Percentiles rank a stretch among this genome's conserved stretches.
phyloP scores from a whole-genome alignment of 2,113 vertebrate genomes.

The Piliocolobus tephrosceles region DNA sequence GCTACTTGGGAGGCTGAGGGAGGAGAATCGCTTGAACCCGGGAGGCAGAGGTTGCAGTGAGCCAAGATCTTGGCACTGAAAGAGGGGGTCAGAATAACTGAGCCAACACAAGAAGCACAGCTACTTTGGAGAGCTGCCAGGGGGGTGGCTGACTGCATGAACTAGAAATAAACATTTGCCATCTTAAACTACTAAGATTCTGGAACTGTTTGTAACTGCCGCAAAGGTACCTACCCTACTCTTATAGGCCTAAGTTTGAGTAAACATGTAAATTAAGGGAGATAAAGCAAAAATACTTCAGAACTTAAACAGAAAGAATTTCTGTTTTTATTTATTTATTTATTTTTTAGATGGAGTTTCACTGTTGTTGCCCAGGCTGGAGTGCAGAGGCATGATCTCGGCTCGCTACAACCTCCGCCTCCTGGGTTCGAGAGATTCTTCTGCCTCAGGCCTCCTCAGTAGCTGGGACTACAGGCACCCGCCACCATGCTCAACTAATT shows the following conservation, averaged over 20 bases:
- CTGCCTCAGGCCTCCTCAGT: too few species aligned
- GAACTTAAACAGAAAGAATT: neutral
- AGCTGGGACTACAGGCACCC: too few species aligned
- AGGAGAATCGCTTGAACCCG: too few species aligned
- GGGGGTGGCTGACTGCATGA: neutral
- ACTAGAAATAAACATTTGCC: neutral
- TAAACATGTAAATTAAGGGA: neutral
- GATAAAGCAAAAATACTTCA: neutral
- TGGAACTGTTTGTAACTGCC: neutral
- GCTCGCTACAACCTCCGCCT: too few species aligned
- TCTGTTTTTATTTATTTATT: neutral
- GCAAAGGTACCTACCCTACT: neutral
- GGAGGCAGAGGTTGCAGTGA: too few species aligned
- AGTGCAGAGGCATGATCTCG: too few species aligned
- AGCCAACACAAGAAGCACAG: neutral
- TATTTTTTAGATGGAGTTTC: too few species aligned
- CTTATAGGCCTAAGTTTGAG: neutral
- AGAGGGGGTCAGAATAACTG: neutral
- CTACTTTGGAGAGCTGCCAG: neutral
- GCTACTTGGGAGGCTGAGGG: too few species aligned
- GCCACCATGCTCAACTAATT: too few species aligned
- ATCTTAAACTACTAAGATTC: neutral
- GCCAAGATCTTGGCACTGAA: too few species aligned
- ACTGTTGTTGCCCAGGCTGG: too few species aligned
- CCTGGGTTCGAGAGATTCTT: too few species aligned